phyloP scores from a whole-genome alignment of 2,797 vertebrate genomes.

The Coendou prehensilis region DNA sequence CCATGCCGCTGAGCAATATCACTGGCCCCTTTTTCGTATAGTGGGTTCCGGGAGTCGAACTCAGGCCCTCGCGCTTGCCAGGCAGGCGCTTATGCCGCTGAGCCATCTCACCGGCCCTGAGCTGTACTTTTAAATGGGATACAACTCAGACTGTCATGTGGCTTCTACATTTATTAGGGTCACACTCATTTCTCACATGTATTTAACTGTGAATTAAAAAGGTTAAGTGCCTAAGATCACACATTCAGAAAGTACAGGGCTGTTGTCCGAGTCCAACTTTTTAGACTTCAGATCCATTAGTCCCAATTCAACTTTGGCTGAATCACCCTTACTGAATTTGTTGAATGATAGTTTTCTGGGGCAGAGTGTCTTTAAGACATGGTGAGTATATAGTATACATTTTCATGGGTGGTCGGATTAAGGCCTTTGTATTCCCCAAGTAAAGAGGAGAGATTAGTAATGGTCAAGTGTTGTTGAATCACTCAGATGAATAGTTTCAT shows the following conservation, averaged over 20 bases:
- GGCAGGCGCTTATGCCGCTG: too few species aligned
- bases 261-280: neutral
- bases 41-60: too few species aligned
- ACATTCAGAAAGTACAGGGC: neutral
- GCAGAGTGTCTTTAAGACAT: slow-evolving; percentile 3
- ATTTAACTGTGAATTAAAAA: neutral
- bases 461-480: slow-evolving; percentile 12
- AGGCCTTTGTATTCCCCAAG: neutral
- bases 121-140: neutral
- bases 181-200: neutral
- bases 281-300: neutral
- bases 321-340: slow-evolving; percentile 15
- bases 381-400: neutral
- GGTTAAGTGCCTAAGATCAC: neutral
- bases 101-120: too few species aligned
- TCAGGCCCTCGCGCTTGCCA: too few species aligned
- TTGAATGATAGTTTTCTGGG: slow-evolving; percentile 16
- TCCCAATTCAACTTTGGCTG: neutral
- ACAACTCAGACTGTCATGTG: neutral
- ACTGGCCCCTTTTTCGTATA: too few species aligned
- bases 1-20: too few species aligned
- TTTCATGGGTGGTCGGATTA: neutral
- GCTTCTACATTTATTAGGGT: neutral
- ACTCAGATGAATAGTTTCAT: slow-evolving; percentile 36
- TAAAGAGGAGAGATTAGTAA: slow-evolving; percentile 34